Evolutionary conservation across 92 coral and sea anemone genomes (phyloP).

Genomic region (Palythoa grandis): DNA sequence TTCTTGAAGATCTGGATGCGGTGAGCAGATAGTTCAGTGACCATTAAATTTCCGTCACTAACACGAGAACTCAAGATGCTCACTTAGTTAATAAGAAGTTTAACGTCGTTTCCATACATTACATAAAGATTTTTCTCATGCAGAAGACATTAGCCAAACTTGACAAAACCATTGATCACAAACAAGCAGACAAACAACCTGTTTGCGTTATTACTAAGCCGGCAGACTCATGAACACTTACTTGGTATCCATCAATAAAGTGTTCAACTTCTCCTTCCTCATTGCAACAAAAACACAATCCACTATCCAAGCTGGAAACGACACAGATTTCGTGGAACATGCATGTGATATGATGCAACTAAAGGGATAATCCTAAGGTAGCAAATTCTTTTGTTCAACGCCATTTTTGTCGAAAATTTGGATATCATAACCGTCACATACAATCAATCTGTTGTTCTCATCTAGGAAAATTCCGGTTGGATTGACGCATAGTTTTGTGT

Average conservation of each 20-base stretch:
- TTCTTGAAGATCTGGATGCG: background rate
- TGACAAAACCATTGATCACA: background rate
- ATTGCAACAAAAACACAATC: background rate
- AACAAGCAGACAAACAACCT: background rate
- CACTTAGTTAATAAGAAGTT: background rate
- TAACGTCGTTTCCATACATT: background rate
- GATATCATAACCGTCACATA: background rate
- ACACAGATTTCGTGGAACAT: background rate
- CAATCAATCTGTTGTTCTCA: background rate
- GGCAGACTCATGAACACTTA: background rate
- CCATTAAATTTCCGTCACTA: background rate
- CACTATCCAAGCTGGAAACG: background rate
- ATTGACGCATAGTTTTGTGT: no score
- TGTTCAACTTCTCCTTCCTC: background rate
- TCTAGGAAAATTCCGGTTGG: background rate
- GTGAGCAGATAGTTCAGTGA: background rate
- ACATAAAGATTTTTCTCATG: background rate
- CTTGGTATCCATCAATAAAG: background rate
- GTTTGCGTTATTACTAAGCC: background rate
- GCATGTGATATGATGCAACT: background rate
- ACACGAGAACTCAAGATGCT: background rate
- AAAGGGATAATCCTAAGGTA: background rate
- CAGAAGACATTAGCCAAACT: background rate
- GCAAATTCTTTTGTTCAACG: background rate
- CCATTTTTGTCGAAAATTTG: background rate